A percentile compares a stretch with the other conserved stretches of the same genome.
phyloP scores from a whole-genome alignment of 2,888 invertebrate genomes.

The Monoplex corrugatus region DNA sequence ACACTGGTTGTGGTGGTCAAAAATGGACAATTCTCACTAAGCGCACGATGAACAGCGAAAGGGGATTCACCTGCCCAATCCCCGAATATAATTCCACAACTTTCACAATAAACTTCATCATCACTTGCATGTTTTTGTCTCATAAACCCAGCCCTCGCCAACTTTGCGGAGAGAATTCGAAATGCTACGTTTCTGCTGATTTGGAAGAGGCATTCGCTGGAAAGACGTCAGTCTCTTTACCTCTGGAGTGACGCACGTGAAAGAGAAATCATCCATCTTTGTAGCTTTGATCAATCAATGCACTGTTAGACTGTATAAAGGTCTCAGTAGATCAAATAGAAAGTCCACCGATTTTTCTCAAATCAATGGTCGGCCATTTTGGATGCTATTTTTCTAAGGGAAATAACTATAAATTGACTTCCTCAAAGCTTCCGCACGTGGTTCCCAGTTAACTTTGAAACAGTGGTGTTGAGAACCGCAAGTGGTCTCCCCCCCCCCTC shows the following conservation, averaged over 20 bases:
- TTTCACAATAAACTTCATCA: constrained; percentile 52
- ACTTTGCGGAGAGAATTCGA: constrained; percentile 53
- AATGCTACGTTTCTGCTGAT: constrained; percentile 27
- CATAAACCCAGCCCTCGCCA: constrained; percentile 53
- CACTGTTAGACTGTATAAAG: background rate
- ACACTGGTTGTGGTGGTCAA: constrained; percentile 43
- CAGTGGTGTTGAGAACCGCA: too few species aligned
- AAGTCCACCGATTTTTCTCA: too few species aligned
- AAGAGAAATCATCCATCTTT: constrained; percentile 3
- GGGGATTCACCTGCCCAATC: constrained; percentile 53
- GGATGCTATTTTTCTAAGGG: constrained; percentile 22
- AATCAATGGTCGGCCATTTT: constrained; percentile 25
- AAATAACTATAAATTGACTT: background rate
- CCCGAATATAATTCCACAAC: constrained; percentile 49
- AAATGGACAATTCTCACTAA: constrained; percentile 50
- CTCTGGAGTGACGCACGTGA: constrained; percentile 27
- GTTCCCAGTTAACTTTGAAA: too few species aligned
- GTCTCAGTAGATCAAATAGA: constrained; percentile 3
- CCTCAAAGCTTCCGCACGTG: background rate
- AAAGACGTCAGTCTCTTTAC: background rate
- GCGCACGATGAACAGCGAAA: constrained; percentile 51
- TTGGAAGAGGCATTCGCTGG: constrained; percentile 40
- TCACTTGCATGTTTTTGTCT: background rate
- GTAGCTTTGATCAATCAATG: background rate
- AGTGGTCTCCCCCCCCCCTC: too few species aligned